These are phyloP conservation scores for Ploceus nigricollis DNA, from an alignment of 2,113 vertebrate genomes.

Conservation along the genomic window DNA sequence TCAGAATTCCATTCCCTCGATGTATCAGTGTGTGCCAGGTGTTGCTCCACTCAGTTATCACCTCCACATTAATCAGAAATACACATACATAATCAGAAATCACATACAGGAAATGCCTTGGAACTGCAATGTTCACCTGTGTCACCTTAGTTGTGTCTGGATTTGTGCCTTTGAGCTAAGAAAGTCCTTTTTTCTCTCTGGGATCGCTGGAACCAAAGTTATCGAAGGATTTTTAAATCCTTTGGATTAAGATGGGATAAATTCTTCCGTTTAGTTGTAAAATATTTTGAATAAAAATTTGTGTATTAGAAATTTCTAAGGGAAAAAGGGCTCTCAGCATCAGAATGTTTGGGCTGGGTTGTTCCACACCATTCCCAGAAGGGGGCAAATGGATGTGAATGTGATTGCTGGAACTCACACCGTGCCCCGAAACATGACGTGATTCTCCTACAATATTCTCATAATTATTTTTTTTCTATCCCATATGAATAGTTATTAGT, in stretches of 20 bases:
- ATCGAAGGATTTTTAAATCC: neutral
- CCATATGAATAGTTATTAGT: slow-evolving; percentile 53
- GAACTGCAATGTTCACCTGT: neutral
- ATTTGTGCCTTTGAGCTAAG: neutral
- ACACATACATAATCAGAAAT: no score
- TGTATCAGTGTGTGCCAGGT: neutral
- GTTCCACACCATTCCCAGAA: slow-evolving; percentile 7
- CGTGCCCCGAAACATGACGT: neutral
- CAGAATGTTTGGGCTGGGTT: neutral
- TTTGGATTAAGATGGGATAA: neutral
- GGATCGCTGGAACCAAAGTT: neutral
- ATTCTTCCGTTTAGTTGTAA: neutral
- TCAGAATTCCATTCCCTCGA: neutral
- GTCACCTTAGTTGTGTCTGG: neutral
- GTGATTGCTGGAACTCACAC: neutral
- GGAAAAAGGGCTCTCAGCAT: neutral
- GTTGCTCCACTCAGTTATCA: neutral
- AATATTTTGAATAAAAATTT: neutral
- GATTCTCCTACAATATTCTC: slow-evolving; percentile 12
- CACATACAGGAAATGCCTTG: accelerated
- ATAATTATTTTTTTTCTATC: slow-evolving; percentile 42
- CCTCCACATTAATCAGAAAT: neutral
- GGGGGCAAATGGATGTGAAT: neutral
- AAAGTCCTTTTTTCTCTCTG: neutral
- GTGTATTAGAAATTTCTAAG: neutral